A percentile compares a stretch with the other conserved stretches of the same genome.
phyloP scores from a whole-genome alignment of 2,888 invertebrate genomes.

The Microdon myrmicae region DNA sequence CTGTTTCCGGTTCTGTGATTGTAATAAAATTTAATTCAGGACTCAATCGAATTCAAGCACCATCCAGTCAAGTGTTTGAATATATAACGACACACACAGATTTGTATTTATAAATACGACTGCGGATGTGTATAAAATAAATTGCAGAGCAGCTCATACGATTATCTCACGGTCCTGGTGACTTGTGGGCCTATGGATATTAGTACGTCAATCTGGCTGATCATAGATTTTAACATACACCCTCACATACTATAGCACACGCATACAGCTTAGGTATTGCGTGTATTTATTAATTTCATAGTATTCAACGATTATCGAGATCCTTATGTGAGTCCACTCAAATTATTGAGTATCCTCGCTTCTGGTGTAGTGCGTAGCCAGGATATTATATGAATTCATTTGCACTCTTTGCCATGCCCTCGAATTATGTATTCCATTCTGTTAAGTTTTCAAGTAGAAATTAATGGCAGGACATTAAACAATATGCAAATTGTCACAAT shows the following conservation, averaged over 20 bases:
- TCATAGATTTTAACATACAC: too few relatives aligned
- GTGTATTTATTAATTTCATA: neutral
- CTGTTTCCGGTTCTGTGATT: conserved; percentile 10
- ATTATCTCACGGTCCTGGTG: conserved; percentile 44
- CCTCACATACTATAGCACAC: neutral
- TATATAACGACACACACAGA: too few relatives aligned
- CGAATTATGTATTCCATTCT: conserved; percentile 9
- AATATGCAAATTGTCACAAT: conserved; percentile 23
- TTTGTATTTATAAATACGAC: too few relatives aligned
- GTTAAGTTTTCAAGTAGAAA: conserved; percentile 3
- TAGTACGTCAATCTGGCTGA: conserved; percentile 29
- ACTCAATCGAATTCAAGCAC: conserved; percentile 40
- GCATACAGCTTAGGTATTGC: neutral
- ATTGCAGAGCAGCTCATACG: conserved; percentile 19
- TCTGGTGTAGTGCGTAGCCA: too few relatives aligned
- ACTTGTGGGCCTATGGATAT: conserved; percentile 46
- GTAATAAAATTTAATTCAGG: conserved; percentile 45
- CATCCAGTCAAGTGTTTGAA: conserved; percentile 22
- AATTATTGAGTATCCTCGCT: too few relatives aligned
- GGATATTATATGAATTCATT: too few relatives aligned
- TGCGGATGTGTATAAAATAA: too few relatives aligned
- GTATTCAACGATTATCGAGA: conserved; percentile 6
- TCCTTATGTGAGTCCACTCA: too few relatives aligned
- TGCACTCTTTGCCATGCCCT: conserved; percentile 4
- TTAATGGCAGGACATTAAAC: conserved; percentile 12